phyloP scores from a whole-genome alignment of 2,888 invertebrate genomes.

The Eristalinus aeneus region DNA sequence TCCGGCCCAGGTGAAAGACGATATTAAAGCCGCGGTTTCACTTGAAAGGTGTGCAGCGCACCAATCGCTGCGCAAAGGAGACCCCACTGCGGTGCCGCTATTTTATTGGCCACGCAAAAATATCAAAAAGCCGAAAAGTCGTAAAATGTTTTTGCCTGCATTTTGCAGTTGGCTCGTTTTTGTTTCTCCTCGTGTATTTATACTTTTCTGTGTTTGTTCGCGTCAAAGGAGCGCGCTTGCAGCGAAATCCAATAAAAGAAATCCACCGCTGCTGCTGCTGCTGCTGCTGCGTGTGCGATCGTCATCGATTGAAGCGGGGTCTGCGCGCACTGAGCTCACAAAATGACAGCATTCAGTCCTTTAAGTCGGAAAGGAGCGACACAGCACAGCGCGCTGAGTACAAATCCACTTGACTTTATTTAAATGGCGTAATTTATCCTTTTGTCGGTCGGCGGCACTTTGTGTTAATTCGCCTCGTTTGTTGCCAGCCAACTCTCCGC shows the following conservation, averaged over 20 bases:
- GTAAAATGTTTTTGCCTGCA: slow-evolving; percentile 59
- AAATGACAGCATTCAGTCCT: slow-evolving; percentile 46
- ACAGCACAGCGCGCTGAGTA: slow-evolving; percentile 5
- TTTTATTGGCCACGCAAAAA: slow-evolving; percentile 69
- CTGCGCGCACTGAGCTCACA: slow-evolving; percentile 34
- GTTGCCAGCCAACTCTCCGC: slow-evolving; percentile 50
- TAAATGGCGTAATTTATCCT: slow-evolving; percentile 73
- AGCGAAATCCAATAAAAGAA: slow-evolving; percentile 47
- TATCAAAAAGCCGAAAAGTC: slow-evolving; percentile 70
- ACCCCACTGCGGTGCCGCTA: slow-evolving; percentile 44
- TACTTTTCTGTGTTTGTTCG: slow-evolving; percentile 53
- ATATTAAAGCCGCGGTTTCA: slow-evolving; percentile 62
- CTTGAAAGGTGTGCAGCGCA: slow-evolving; percentile 51
- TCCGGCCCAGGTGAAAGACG: slow-evolving; percentile 32
- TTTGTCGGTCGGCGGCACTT: slow-evolving; percentile 72
- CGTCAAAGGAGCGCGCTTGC: slow-evolving; percentile 45
- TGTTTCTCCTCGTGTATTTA: slow-evolving; percentile 21
- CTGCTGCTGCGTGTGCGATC: slow-evolving; percentile 7
- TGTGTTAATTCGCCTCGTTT: slow-evolving; percentile 68
- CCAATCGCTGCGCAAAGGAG: slow-evolving; percentile 42
- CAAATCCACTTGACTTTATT: slow-evolving; percentile 72
- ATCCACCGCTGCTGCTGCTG: not conserved
- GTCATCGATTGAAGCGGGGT: slow-evolving; percentile 57
- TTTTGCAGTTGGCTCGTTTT: slow-evolving; percentile 1
- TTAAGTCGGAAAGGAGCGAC: slow-evolving; percentile 11